Evolutionary conservation across 2,888 invertebrate genomes (phyloP), one percentile per base, ranked within the genome.

Genomic region (Phragmatobia fuliginosa): DNA sequence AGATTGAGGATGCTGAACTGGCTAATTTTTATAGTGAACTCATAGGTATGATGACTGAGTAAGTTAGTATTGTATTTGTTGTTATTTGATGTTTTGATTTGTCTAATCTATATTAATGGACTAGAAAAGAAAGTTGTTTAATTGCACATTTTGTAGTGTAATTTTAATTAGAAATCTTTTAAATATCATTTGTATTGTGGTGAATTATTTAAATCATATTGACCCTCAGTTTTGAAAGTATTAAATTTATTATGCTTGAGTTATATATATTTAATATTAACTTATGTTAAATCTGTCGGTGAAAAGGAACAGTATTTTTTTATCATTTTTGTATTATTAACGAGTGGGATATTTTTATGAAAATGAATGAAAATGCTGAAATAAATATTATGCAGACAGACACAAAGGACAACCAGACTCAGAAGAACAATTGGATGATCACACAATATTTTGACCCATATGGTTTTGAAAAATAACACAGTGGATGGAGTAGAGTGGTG

Each of bases 21-120:
- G 97, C 98, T 59, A 96, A 98, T 92, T 99, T 98, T 94, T 98
- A 98, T 89, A 95, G 96, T 87, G 96, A 96, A 76, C 94, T 99
- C 64, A 96, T 98, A 77, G 94, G 96, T 87, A 96, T 88, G 94
- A 87, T 77, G 87, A 80, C 87, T 90, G 91, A 87, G 92, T 94
- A 96, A 85, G 96, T 97, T 77, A 91, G 96, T 86, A 96, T 96
- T 73, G 96, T 96, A 75, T 75, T 63, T 77, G 73, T 75, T 79
- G 77, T 72, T 45, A 67, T 62, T 71, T 66, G 45, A 28, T 21
- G 14, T 60, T n/a, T n/a, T 25, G 41, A 59, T 71, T 66, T 25
- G 45, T n/a, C 7, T 49, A 62, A 60, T 66, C 32, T 68, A 41
- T 56, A 1, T 61, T 32, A 3, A n/a, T 3, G 25, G 25, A 52